Evolutionary conservation across 2,888 invertebrate genomes (phyloP), one percentile per base, ranked within the genome.

Genomic region (Drosophila mimica): DNA sequence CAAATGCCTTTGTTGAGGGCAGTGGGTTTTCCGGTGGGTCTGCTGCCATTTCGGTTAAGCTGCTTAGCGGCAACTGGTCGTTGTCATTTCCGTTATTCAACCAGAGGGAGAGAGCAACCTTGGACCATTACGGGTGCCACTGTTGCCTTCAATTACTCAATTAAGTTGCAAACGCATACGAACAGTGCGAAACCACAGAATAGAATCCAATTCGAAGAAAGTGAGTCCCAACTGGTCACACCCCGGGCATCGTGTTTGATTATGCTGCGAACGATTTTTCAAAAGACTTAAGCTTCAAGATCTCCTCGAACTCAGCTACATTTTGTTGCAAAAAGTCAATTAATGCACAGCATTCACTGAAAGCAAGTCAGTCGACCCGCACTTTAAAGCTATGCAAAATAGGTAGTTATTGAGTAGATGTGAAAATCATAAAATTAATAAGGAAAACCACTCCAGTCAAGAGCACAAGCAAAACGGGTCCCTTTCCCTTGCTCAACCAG

Each of bases 51-150:
- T 34, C 25, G 51, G 61, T 70, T 76, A 80, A 80, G 80, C 82
- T 73, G 80, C 82, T 80, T 82, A 80, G 76, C 80, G 83, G 83
- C 80, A 79, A 72, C 76, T 82, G 80, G 61, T 76, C 80, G 65
- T 72, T 76, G 76, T 31, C 57, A 43, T 57, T 57, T 57, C 43
- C 43, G 43, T 31, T 43, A 31, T 30, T 43, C 30, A 17, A 20
- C 3, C 38, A 57, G 56, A 25, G 25, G 25, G 25, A 25, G n/a
- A 15, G 7, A 5, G 28, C 7, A 40, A n/a, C 15, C 28, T 38
- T 38, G 30, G 30, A 40, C 56, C 15, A 34, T 34, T 53, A 17
- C 25, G 8, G 30, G 2, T 79, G 63, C 76, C 54, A 72, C 76
- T 79, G 79, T 43, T 30, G 57, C 31, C 57, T 31, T 31, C 57